A percentile compares a stretch with the other conserved stretches of the same genome.
Evolutionary conservation across 2,113 vertebrate species (phyloP).

Genomic region (Gnathonemus longibarbis): DNA sequence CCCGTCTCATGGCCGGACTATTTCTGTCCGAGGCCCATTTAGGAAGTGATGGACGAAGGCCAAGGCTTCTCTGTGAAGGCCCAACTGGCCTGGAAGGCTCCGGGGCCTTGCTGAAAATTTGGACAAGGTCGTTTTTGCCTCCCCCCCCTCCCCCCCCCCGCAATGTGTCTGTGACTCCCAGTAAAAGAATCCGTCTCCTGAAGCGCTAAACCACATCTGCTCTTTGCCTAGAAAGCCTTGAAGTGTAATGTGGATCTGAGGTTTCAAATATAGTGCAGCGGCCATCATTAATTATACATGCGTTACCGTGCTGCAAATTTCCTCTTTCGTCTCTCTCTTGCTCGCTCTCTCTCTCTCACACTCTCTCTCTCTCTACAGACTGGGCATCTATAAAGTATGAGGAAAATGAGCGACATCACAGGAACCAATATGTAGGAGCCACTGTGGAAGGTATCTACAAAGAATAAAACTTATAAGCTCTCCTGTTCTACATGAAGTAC

Average conservation of each 20-base stretch:
- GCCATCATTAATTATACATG: conserved; percentile 74
- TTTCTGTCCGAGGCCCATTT: conserved; percentile 66
- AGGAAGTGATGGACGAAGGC: conserved; percentile 59
- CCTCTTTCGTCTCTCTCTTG: conserved; percentile 31
- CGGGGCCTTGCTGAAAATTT: conserved; percentile 47
- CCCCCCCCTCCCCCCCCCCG: not conserved
- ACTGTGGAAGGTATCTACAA: not conserved
- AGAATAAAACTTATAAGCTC: not conserved
- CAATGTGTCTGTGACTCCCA: conserved; percentile 43
- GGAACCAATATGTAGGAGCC: not conserved
- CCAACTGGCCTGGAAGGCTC: conserved; percentile 35
- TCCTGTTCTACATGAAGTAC: not conserved
- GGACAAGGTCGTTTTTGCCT: conserved; percentile 29
- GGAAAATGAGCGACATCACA: conserved; percentile 71
- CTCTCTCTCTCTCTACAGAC: conserved; percentile 44
- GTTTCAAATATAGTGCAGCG: conserved; percentile 70
- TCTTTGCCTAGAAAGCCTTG: conserved; percentile 62
- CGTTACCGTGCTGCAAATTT: conserved; percentile 62
- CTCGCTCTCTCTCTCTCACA: not conserved
- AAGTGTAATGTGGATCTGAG: conserved; percentile 53
- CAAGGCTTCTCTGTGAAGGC: conserved; percentile 60
- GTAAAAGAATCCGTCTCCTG: conserved; percentile 60
- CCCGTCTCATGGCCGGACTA: conserved; percentile 62
- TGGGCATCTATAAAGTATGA: conserved; percentile 64
- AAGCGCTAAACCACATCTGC: conserved; percentile 47